Conservation (phyloP, 2,113 vertebrate species). For the Microtus oregoni region DNA sequence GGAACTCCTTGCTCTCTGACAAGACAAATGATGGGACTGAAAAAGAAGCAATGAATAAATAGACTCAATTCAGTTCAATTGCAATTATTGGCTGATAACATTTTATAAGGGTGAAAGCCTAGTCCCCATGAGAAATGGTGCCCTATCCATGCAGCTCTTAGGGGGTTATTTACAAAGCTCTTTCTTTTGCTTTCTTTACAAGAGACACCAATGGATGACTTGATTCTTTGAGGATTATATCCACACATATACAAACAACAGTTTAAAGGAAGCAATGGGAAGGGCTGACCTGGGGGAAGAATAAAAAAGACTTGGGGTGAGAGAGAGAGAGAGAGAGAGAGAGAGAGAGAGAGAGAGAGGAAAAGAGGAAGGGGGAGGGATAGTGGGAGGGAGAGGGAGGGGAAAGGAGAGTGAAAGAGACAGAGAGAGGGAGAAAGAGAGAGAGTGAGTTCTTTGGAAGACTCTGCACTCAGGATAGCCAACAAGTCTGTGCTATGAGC, state of each 20-base stretch:
- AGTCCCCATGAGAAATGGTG: background rate
- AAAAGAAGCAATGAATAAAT: background rate
- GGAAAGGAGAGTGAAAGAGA: background rate
- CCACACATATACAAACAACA: background rate
- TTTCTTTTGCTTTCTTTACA: background rate
- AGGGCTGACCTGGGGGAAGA: background rate
- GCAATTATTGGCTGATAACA: background rate
- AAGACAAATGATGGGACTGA: background rate
- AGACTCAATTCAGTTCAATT: background rate
- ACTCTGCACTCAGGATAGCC: background rate
- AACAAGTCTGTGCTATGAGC: background rate
- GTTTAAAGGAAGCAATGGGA: background rate
- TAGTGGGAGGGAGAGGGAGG: background rate
- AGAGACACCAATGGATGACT: background rate
- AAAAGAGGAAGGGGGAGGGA: too few relatives aligned
- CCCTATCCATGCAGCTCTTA: background rate
- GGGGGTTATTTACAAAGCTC: background rate
- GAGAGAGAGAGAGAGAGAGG: background rate
- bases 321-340: background rate
- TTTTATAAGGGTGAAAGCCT: background rate
- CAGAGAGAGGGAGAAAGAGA: background rate
- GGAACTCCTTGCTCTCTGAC: background rate
- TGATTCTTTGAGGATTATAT: background rate
- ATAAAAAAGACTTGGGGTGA: background rate
- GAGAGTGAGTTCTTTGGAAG: rapidly evolving